These are phyloP conservation scores for Lissonota sp. DNA, from an alignment of 2,888 invertebrate genomes.

Conservation along the genomic window DNA sequence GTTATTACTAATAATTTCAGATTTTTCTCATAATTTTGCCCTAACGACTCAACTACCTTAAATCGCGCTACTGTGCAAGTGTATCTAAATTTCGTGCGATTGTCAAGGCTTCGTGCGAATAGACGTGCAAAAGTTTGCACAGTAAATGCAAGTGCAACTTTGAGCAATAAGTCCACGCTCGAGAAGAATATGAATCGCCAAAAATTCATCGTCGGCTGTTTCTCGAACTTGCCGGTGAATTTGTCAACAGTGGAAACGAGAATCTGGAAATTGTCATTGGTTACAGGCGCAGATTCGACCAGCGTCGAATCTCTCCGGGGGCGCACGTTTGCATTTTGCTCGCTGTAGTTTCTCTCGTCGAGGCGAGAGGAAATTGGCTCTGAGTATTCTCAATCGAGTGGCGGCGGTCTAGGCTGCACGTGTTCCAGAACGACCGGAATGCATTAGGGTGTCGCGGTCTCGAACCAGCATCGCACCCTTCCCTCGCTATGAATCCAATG, in stretches of 20 bases:
- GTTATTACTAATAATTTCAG: too few relatives aligned
- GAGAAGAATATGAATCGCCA: too few relatives aligned
- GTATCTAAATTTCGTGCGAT: too few relatives aligned
- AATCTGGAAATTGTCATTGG: constrained; percentile 24
- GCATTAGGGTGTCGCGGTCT: constrained; percentile 57
- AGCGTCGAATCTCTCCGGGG: constrained; percentile 26
- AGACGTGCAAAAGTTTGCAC: too few relatives aligned
- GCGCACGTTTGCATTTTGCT: constrained; percentile 37
- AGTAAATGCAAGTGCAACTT: too few relatives aligned
- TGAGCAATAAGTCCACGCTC: too few relatives aligned
- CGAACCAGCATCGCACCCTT: constrained; percentile 34
- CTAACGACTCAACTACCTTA: too few relatives aligned
- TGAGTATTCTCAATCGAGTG: constrained; percentile 55
- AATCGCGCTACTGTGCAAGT: too few relatives aligned
- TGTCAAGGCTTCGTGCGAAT: too few relatives aligned
- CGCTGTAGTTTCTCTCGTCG: constrained; percentile 29
- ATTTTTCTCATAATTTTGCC: too few relatives aligned
- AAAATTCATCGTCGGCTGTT: too few relatives aligned
- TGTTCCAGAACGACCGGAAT: constrained; percentile 40
- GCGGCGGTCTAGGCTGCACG: constrained; percentile 30
- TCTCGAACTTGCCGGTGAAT: constrained; percentile 2
- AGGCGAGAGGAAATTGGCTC: constrained; percentile 60
- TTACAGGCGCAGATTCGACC: background rate
- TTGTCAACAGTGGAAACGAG: constrained; percentile 23
- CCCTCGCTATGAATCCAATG: constrained; percentile 2